Evolutionary conservation across 2,113 vertebrate species (phyloP).

Genomic region (Bujurquina vittata): DNA sequence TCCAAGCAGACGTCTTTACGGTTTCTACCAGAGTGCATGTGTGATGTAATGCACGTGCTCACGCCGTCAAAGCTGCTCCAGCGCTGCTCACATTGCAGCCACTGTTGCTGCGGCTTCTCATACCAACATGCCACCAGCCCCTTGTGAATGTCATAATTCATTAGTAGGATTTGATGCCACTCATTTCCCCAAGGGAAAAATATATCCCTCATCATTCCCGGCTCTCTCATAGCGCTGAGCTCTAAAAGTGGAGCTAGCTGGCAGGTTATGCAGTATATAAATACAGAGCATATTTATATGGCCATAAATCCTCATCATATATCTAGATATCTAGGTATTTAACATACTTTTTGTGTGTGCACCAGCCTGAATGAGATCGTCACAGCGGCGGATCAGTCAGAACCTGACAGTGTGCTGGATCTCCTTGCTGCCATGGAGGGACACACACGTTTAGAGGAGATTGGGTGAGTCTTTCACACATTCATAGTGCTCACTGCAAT

Average conservation of each 20-base stretch:
- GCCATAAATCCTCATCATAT: background rate
- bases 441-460: conserved; percentile 76
- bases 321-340: background rate
- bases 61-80: background rate
- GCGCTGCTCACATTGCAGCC: conserved; percentile 6
- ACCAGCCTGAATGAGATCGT: conserved; percentile 80
- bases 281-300: conserved; percentile 13
- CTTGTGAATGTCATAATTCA: background rate
- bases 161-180: background rate
- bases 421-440: conserved; percentile 73
- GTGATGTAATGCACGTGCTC: background rate
- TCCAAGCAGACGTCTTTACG: background rate
- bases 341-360: conserved; percentile 38
- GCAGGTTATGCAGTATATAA: background rate
- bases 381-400: background rate
- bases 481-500: background rate
- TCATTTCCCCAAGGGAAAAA: background rate
- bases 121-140: conserved; percentile 48
- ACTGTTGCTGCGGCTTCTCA: conserved; percentile 12
- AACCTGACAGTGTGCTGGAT: conserved; percentile 22
- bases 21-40: conserved; percentile 20
- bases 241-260: conserved; percentile 10
- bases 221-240: conserved; percentile 19
- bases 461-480: conserved; percentile 77
- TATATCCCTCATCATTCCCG: background rate